Percentiles rank a stretch among this genome's conserved stretches.
Evolutionary conservation across 2,888 invertebrate species (phyloP).

Genomic region (Phymatocera aterrima): DNA sequence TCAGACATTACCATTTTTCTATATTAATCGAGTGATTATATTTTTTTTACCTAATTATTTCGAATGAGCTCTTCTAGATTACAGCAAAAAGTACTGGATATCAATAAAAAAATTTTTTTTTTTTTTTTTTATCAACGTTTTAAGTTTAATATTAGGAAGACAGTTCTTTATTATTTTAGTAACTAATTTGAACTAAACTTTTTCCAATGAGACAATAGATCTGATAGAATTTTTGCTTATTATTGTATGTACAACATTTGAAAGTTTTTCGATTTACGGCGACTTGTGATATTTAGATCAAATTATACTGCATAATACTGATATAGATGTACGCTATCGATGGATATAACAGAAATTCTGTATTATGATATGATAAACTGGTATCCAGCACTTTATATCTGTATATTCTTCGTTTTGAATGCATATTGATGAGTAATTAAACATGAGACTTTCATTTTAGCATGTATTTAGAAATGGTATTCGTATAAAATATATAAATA

Average conservation of each 20-base stretch:
- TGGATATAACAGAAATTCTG: slow-evolving; percentile 20
- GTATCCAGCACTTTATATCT: slow-evolving; percentile 32
- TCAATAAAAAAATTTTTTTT: slow-evolving; percentile 4
- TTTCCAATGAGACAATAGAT: not conserved
- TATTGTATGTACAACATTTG: too few relatives aligned
- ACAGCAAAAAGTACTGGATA: slow-evolving; percentile 31
- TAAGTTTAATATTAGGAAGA: not conserved
- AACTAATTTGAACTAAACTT: not conserved
- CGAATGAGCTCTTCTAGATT: not conserved
- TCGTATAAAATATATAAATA: not conserved
- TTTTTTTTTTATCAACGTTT: too few relatives aligned
- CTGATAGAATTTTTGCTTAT: not conserved
- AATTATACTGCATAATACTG: not conserved
- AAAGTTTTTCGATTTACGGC: not conserved
- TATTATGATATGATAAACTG: not conserved
- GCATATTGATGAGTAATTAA: not conserved
- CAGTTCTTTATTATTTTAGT: slow-evolving; percentile 1
- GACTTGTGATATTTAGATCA: slow-evolving; percentile 36
- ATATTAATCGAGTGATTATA: too few relatives aligned
- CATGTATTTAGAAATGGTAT: not conserved
- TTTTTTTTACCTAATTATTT: slow-evolving; percentile 17
- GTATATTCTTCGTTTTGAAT: slow-evolving; percentile 27
- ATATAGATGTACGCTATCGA: not conserved
- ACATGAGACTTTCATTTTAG: slow-evolving; percentile 16
- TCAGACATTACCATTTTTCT: slow-evolving; percentile 22